Base-by-base conservation (phyloP, 2,797 vertebrate species). In the Discoglossus pictus region DNA sequence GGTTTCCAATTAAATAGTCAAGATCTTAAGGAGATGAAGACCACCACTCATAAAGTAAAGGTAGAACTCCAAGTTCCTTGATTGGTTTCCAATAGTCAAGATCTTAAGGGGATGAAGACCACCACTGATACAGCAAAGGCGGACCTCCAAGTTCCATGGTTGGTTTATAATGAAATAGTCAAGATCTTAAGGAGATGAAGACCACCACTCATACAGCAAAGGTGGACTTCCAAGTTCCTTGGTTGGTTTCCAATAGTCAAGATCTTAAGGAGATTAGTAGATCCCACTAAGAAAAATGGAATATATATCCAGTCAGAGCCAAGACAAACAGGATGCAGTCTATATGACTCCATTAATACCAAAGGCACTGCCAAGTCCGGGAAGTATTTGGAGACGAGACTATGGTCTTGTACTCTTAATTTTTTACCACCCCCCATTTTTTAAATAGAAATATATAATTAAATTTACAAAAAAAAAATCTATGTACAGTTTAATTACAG, bases 401-500 rank as follows among this genome's bases (percentile, higher is more conserved):
- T 1, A 36, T 48, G 47, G 12, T 38, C 15, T 25, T 16, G 9
- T 4, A 13, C 27, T 62, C 61, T 18, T 25, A 5, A n/a, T 7
- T 12, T 15, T 54, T 43, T 46, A 20, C 15, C 59, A 50, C 52
- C 53, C 59, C 59, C 52, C 53, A 65, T 68, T 78, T 84, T 87
- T 92, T 91, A 94, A 96, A 95, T 93, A 95, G 86, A 93, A 93
- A 94, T 92, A 92, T 92, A 91, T 90, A 88, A 91, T 92, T 92
- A 86, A 81, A 84, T 90, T 89, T 94, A 94, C 91, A 94, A 92
- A 66, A 63, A n/a, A n/a, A 40, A 47, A 89, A 82, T 82, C 81
- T 96, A 97, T 96, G 89, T 95, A 98, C 93, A 96, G 65, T 87
- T 88, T 92, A 90, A 91, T 92, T 90, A 88, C 87, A 91, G 87